Percentiles rank a stretch among this genome's conserved stretches.
Conservation (phyloP, 2,113 vertebrate species). For the Caretta caretta region DNA sequence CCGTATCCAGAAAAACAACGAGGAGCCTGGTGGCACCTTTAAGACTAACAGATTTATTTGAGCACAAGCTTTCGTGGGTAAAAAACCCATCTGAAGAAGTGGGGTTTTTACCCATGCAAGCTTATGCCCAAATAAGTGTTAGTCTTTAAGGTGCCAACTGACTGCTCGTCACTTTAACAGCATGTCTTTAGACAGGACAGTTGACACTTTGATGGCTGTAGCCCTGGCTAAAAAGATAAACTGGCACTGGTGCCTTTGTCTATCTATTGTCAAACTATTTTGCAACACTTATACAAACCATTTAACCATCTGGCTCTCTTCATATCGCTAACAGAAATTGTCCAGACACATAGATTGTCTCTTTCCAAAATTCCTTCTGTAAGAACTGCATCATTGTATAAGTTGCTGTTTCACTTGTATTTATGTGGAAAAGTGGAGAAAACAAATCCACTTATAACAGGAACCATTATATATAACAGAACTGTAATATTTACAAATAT, state of each 20-base stretch:
- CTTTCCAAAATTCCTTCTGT: neutral
- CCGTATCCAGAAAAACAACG: too few relatives aligned
- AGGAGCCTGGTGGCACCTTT: too few relatives aligned
- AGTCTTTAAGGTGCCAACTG: too few relatives aligned
- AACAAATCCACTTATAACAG: neutral
- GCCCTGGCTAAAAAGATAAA: neutral
- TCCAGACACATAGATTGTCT: neutral
- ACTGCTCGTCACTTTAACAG: neutral
- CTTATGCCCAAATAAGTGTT: too few relatives aligned
- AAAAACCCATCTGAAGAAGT: too few relatives aligned
- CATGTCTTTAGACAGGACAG: neutral
- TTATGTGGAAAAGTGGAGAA: neutral
- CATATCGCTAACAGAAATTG: neutral
- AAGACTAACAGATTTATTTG: too few relatives aligned
- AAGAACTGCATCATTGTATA: neutral
- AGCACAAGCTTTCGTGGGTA: too few relatives aligned
- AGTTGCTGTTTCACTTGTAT: neutral
- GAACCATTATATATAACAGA: fast-evolving
- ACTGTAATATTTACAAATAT: neutral
- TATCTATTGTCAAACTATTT: neutral
- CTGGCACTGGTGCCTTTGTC: neutral
- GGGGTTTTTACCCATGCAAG: too few relatives aligned
- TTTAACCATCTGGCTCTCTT: neutral
- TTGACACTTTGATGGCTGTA: neutral
- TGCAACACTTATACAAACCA: neutral